Evolutionary conservation across 2,888 invertebrate genomes (phyloP).

Genomic region (Lepidocyrtoides sp.): DNA sequence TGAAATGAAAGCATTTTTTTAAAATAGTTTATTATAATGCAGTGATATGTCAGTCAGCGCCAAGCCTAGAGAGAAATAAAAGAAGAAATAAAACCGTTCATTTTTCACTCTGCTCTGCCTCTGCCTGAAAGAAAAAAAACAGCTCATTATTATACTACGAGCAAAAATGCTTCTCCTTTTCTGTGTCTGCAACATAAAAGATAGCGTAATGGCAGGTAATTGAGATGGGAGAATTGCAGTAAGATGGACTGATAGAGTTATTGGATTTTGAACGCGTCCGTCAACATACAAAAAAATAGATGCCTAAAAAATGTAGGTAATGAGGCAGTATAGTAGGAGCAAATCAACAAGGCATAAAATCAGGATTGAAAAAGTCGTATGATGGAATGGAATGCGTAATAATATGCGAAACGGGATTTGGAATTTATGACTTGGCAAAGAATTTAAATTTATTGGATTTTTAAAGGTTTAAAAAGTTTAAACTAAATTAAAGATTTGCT

Average conservation of each 20-base stretch:
- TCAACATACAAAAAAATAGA: conserved; percentile 32
- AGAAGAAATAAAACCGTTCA: conserved; percentile 27
- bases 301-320: neutral
- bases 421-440: too few relatives aligned
- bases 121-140: too few relatives aligned
- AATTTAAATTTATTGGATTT: too few relatives aligned
- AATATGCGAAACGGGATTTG: too few relatives aligned
- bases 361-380: too few relatives aligned
- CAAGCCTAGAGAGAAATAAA: too few relatives aligned
- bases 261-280: conserved; percentile 13
- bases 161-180: neutral
- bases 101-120: neutral
- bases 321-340: neutral
- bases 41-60: neutral
- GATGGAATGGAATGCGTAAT: too few relatives aligned
- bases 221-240: neutral
- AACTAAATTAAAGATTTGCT: too few relatives aligned
- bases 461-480: too few relatives aligned
- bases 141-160: neutral
- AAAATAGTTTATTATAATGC: neutral
- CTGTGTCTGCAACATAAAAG: conserved; percentile 14
- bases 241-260: neutral
- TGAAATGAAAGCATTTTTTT: neutral
- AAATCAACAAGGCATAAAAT: neutral
- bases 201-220: neutral